Base-by-base conservation (phyloP, 2,113 vertebrate species). In the Menura novaehollandiae region DNA sequence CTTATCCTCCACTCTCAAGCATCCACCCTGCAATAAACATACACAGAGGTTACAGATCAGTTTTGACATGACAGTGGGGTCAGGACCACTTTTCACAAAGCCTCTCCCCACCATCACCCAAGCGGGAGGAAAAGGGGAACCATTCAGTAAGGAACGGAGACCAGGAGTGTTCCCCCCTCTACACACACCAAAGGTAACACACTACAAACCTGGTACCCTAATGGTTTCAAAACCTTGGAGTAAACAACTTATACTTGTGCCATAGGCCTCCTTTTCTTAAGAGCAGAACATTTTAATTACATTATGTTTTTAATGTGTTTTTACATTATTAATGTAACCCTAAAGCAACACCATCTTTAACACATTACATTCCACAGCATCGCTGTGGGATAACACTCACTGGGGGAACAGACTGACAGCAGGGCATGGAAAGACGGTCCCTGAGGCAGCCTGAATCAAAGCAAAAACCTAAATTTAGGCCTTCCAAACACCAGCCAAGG, bases 1-100 rank as follows among this genome's bases (percentile, higher is more conserved):
- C 64, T 96, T 71, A 68, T 94, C 81, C 80, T 85, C 64, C 85
- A 37, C 93, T 96, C 89, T 77, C 91, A 88, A 91, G 89, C 84
- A 94, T 88, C 63, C 88, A 93, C 75, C 95, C 97, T 97, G 87
- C 9, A 93, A 97, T 20, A 93, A 97, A 67, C 63, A 91, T 0
- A 92, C 41, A 92, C 56, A 94, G 59, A 91, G 33, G 58, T 91
- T 71, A 95, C 78, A 84, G 30, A 27, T 92, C 5, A 68, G 88
- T 82, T 94, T 37, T 85, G 81, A 84, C 49, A 2, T 2, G 9
- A 47, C 32, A 55, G 13, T 12, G 47, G 37, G 4, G 22, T 47
- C 62, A 60, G 66, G 28, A 35, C 12, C 39, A 43, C 33, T 39
- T 37, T 35, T 53, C 55, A 59, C 51, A 81, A 66, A 78, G 39